Evolutionary conservation across 2,888 invertebrate genomes (phyloP).

Genomic region (Neocrepidodera transversa): DNA sequence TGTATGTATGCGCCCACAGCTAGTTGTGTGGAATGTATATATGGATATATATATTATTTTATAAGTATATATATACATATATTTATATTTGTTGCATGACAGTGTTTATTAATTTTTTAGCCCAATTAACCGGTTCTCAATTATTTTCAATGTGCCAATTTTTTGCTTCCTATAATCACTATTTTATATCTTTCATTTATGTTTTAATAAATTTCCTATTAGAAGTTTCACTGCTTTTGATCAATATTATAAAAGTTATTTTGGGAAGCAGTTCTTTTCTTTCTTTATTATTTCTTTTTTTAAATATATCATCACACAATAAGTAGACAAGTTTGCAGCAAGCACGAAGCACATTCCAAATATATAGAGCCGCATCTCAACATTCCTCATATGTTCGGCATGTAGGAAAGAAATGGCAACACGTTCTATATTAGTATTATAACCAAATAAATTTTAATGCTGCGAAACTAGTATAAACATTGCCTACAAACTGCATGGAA

Average conservation of each 20-base stretch:
- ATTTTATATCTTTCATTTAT: background rate
- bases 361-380: background rate
- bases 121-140: slow-evolving; percentile 47
- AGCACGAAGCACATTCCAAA: slow-evolving; percentile 42
- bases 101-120: slow-evolving; percentile 35
- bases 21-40: slow-evolving; percentile 56
- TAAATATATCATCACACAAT: slow-evolving; percentile 2
- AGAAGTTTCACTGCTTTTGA: no score
- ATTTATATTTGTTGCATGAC: slow-evolving; percentile 12
- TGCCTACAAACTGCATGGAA: background rate
- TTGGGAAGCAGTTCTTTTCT: background rate
- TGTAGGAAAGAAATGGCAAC: no score
- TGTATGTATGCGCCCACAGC: slow-evolving; percentile 59
- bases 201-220: no score
- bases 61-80: slow-evolving; percentile 45
- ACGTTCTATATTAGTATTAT: background rate
- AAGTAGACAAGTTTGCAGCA: slow-evolving; percentile 8
- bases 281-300: slow-evolving; percentile 9
- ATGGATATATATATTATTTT: slow-evolving; percentile 51
- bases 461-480: background rate
- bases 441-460: background rate
- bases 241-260: no score
- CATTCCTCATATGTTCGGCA: no score
- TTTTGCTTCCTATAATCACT: slow-evolving; percentile 17
- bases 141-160: slow-evolving; percentile 19